A percentile compares a stretch with the other conserved stretches of the same genome.
Conservation (phyloP, 2,113 vertebrate species). For the Spea bombifrons region DNA sequence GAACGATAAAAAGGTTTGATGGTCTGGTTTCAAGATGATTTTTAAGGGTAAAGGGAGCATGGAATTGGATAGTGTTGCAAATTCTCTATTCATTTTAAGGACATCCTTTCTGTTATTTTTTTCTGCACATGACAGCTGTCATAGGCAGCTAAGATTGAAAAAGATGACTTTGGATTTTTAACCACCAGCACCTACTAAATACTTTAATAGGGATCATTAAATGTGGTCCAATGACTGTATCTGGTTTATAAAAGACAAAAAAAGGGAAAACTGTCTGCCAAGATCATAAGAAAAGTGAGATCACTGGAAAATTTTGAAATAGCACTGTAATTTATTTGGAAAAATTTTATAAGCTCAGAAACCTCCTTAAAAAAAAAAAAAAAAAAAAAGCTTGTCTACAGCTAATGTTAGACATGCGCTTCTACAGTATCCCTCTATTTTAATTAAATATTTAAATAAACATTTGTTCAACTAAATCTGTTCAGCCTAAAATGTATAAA, state of each 20-base stretch:
- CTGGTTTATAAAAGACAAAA: slow-evolving; percentile 17
- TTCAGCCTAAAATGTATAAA: neutral
- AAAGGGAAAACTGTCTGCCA: slow-evolving; percentile 19
- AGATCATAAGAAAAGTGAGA: slow-evolving; percentile 5
- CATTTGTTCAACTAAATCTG: slow-evolving; percentile 5
- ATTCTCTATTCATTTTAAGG: too few species aligned
- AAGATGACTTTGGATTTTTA: too few species aligned
- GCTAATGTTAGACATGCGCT: slow-evolving; percentile 19
- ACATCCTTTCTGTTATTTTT: too few species aligned
- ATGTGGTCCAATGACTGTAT: neutral
- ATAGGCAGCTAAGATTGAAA: too few species aligned
- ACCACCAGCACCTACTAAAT: too few species aligned
- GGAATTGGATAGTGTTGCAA: too few species aligned
- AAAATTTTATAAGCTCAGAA: slow-evolving; percentile 15
- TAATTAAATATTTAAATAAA: too few species aligned
- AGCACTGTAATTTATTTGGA: slow-evolving; percentile 10
- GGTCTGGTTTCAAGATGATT: too few species aligned
- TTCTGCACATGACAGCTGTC: too few species aligned
- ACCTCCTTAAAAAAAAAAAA: slow-evolving; percentile 9
- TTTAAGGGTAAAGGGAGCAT: too few species aligned
- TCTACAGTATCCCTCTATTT: neutral
- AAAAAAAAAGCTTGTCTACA: slow-evolving; percentile 16
- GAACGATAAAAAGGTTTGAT: too few species aligned
- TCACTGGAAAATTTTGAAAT: slow-evolving; percentile 7
- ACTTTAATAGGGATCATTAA: too few species aligned